phyloP scores from a whole-genome alignment of 2,113 vertebrate genomes.

The Rhabdornis inornatus region DNA sequence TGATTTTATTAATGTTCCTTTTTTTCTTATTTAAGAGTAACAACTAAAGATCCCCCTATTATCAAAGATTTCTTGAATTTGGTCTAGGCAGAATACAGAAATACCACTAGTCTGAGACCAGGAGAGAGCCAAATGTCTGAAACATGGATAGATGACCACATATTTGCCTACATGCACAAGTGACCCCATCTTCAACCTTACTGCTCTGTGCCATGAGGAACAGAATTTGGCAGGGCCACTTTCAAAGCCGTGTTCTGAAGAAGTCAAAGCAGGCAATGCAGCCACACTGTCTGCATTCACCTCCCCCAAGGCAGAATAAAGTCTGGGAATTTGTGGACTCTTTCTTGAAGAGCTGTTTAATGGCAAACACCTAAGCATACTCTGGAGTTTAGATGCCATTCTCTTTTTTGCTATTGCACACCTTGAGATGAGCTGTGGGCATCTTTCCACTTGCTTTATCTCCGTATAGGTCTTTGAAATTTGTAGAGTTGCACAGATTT shows the following conservation, averaged over 20 bases:
- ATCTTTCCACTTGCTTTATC: not conserved
- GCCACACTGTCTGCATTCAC: not conserved
- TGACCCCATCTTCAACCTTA: accelerated
- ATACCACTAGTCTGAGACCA: not conserved
- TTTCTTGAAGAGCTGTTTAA: not conserved
- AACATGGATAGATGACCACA: not conserved
- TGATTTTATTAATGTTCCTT: not conserved
- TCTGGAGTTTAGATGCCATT: not conserved
- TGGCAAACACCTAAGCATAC: not conserved
- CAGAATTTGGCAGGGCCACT: not conserved
- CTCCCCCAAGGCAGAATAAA: not conserved
- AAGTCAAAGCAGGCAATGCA: not conserved
- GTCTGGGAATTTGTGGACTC: not conserved
- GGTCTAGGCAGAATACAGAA: not conserved
- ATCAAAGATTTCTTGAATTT: not conserved
- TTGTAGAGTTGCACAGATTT: not conserved
- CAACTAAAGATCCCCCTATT: not conserved
- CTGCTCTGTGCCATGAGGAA: not conserved
- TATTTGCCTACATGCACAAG: not conserved
- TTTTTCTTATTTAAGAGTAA: not conserved
- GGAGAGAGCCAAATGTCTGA: not conserved
- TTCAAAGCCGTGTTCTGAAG: not conserved
- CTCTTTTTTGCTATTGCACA: not conserved
- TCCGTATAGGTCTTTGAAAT: not conserved
- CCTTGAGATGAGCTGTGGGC: not conserved